Evolutionary conservation across 2,888 invertebrate species (phyloP), one percentile per base, ranked within the genome.

Genomic region (Limenitis camilla): DNA sequence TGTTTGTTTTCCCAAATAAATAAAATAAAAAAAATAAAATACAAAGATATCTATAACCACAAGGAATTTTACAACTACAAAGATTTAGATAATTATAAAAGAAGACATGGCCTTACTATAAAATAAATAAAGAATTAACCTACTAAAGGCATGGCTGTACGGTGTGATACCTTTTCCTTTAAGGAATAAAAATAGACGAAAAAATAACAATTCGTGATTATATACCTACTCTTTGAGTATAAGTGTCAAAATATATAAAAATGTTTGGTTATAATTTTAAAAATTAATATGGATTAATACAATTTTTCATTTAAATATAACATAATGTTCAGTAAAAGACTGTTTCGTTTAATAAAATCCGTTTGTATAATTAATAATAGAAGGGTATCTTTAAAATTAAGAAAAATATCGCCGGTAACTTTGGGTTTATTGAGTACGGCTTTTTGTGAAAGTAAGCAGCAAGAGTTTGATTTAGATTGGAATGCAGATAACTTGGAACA

Each of bases 401-500:
- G 77, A 41, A 71, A 67, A 58, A 61, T 71, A 54, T 57, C 72
- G 29, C 80, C 86, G 30, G 62, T 74, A 42, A 66, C 80, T 8
- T 49, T 83, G 38, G 76, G 79, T 31, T 60, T 83, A 3, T 46
- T 83, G 38, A 68, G 74, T 11, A 70, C 74, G 6, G 74, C 67
- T 8, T 65, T 61, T 53, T 85, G 85, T 64, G 74, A 77, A 31
- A 71, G 74, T 9, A 72, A 71, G 42, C 61, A 66, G 19, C 63
- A 65, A 11, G 72, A 75, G 31, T 44, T 57, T 6, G 65, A 74
- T 35, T 35, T 66, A 10, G 50, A 66, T n/a, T 73, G 64, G 63
- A 76, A 78, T 59, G 69, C 68, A 39, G 76, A 78, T 36, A 72
- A 59, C 52, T 68, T 89, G 52, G 87, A 88, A 59, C 89, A 89